Base-by-base conservation (phyloP, 2,888 invertebrate species). In the Lydus trimaculatus region DNA sequence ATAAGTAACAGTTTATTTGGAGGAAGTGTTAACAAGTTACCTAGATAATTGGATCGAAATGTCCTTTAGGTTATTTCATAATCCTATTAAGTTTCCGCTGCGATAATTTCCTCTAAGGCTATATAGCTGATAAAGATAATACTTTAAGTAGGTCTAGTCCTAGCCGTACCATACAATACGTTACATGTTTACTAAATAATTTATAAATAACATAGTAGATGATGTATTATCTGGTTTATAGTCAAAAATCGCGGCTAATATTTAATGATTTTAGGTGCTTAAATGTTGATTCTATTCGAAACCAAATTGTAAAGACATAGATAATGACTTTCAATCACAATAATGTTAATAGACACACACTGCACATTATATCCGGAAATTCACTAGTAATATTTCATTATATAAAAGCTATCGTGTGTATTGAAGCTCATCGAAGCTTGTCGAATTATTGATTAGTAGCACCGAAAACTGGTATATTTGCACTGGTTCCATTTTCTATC, bases 1-100 rank as follows among this genome's bases (percentile, higher is more conserved):
- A 36, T 15, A 36, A 36, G 13, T 61, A 65, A 64, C 64, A 62
- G 68, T 64, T 68, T 68, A 68, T 68, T 62, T 62, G 58, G 58
- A 11, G 48, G 48, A 20, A 48, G 48, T 62, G 56, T 58, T 62
- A 43, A 58, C 48, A 59, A 69, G 65, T 69, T 65, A 65, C 59
- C 65, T 63, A 63, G 58, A 65, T 69, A 69, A 69, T 69, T 69
- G 65, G 65, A 63, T 69, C 58, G 68, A 58, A 56, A 65, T 69
- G 63, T 65, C 68, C 65, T 62, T 64, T 63, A 65, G 63, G 59
- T 65, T 61, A 43, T 62, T 58, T 52, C 31, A 56, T 64, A 64
- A 67, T 67, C 64, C 61, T 56, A 25, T 56, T 25, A 25, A 4
- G 8, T 15, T 25, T 25, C 56, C 15, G 25, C 8, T 25, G 23